Conservation (phyloP, 2,888 invertebrate genomes). For the Digitonthophagus gazella region DNA sequence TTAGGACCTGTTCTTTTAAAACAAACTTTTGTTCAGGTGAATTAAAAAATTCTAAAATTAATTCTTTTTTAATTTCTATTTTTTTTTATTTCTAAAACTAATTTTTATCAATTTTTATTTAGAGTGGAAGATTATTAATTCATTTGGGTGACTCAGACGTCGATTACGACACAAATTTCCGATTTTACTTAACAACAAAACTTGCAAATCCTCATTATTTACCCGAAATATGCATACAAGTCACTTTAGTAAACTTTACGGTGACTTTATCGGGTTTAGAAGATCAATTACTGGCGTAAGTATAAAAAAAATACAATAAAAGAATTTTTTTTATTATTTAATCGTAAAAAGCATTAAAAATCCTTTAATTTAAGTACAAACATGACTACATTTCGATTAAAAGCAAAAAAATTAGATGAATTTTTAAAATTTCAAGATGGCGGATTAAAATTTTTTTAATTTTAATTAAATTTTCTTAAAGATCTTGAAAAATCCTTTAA, state of each 20-base stretch:
- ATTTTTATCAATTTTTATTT: slow-evolving; percentile 34
- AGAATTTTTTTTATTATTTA: neutral
- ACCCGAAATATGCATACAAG: slow-evolving; percentile 90
- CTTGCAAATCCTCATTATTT: slow-evolving; percentile 90
- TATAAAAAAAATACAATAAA: slow-evolving; percentile 38
- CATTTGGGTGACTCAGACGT: slow-evolving; percentile 83
- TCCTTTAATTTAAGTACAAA: too few relatives aligned
- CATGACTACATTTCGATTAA: too few relatives aligned
- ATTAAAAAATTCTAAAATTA: slow-evolving; percentile 19
- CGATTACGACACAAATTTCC: slow-evolving; percentile 85
- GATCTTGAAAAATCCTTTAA: too few relatives aligned
- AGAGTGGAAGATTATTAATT: slow-evolving; percentile 78
- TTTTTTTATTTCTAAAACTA: slow-evolving; percentile 5
- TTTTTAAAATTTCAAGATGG: too few relatives aligned
- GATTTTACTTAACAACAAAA: slow-evolving; percentile 88
- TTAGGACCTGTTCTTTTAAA: slow-evolving; percentile 79
- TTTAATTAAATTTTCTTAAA: too few relatives aligned
- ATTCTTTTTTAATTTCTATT: neutral
- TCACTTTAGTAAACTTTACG: slow-evolving; percentile 89
- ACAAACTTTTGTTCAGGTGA: slow-evolving; percentile 72
- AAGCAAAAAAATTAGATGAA: too few relatives aligned
- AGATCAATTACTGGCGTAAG: slow-evolving; percentile 87
- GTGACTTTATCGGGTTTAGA: slow-evolving; percentile 87
- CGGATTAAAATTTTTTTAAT: too few relatives aligned
- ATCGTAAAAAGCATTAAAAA: too few relatives aligned